phyloP scores from a whole-genome alignment of 2,888 invertebrate species.

The Rhimphoctona megacephalus region DNA sequence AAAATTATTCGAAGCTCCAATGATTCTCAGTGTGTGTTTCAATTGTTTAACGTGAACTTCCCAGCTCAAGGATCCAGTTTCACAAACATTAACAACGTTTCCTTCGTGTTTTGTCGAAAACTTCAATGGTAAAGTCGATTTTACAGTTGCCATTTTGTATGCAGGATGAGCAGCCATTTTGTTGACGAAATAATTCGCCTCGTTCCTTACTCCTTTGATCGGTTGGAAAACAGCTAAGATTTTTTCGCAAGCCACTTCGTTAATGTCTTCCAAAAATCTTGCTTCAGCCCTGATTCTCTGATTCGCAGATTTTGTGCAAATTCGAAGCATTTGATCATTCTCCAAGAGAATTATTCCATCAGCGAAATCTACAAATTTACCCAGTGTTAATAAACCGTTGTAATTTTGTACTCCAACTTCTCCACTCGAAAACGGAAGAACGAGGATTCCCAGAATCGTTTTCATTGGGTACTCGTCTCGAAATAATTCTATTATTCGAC shows the following conservation, averaged over 20 bases:
- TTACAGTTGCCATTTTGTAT: slow-evolving; percentile 85
- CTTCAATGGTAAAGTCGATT: slow-evolving; percentile 82
- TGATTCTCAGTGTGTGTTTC: slow-evolving; percentile 77
- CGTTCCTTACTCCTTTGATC: slow-evolving; percentile 75
- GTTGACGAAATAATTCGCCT: slow-evolving; percentile 79
- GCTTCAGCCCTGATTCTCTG: slow-evolving; percentile 72
- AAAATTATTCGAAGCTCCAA: slow-evolving; percentile 56
- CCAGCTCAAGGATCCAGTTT: slow-evolving; percentile 81
- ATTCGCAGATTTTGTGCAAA: slow-evolving; percentile 79
- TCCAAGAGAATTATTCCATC: slow-evolving; percentile 85
- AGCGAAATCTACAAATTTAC: slow-evolving; percentile 84
- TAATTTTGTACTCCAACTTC: slow-evolving; percentile 86
- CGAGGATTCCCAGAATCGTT: slow-evolving; percentile 82
- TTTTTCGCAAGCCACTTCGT: slow-evolving; percentile 85
- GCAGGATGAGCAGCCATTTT: slow-evolving; percentile 84
- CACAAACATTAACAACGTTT: background rate
- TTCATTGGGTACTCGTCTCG: slow-evolving; percentile 85
- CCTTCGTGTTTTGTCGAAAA: slow-evolving; percentile 27
- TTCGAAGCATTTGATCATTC: slow-evolving; percentile 85
- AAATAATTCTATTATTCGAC: slow-evolving; percentile 83
- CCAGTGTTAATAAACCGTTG: slow-evolving; percentile 85
- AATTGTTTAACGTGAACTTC: slow-evolving; percentile 79
- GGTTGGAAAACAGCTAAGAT: slow-evolving; percentile 85
- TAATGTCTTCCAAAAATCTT: slow-evolving; percentile 84
- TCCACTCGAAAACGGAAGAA: slow-evolving; percentile 85